These are phyloP conservation scores for Myiozetetes cayanensis DNA, from an alignment of 2,113 vertebrate species.

Conservation along the genomic window DNA sequence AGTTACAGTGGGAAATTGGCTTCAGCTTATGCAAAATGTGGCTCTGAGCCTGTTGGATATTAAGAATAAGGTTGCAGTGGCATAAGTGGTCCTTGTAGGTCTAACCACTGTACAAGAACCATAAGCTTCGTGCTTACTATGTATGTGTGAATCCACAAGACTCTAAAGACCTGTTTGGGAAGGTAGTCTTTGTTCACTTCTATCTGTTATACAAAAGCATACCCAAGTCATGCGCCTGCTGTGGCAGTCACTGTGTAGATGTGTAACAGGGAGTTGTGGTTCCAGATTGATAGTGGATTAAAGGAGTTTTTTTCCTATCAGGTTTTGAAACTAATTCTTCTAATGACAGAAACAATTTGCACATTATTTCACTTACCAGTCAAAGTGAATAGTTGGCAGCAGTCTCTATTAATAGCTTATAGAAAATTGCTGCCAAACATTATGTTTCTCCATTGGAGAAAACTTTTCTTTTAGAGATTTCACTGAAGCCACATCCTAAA, in stretches of 20 bases:
- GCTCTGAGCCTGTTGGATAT: not conserved
- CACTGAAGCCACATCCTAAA: not conserved
- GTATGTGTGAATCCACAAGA: fast-evolving
- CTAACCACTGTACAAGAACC: not conserved
- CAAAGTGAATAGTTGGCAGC: not conserved
- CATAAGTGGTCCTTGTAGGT: not conserved
- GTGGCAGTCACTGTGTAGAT: not conserved
- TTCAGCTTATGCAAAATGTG: not conserved
- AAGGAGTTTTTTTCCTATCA: not conserved
- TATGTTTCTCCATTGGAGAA: not conserved
- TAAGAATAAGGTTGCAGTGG: not conserved
- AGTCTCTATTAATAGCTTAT: not conserved
- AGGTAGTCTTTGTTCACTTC: not conserved
- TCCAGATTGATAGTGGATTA: not conserved
- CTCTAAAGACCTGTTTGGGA: not conserved
- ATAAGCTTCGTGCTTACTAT: not conserved
- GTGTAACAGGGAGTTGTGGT: not conserved
- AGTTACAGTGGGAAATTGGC: not conserved
- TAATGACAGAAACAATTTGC: not conserved
- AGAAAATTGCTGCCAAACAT: not conserved
- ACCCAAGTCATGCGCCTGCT: not conserved
- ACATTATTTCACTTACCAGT: not conserved
- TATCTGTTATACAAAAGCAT: not conserved
- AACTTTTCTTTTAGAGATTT: not conserved
- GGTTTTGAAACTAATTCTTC: not conserved